A percentile compares a stretch with the other conserved stretches of the same genome.
Conservation (phyloP, 2,113 vertebrate species). For the Colossoma macropomum region DNA sequence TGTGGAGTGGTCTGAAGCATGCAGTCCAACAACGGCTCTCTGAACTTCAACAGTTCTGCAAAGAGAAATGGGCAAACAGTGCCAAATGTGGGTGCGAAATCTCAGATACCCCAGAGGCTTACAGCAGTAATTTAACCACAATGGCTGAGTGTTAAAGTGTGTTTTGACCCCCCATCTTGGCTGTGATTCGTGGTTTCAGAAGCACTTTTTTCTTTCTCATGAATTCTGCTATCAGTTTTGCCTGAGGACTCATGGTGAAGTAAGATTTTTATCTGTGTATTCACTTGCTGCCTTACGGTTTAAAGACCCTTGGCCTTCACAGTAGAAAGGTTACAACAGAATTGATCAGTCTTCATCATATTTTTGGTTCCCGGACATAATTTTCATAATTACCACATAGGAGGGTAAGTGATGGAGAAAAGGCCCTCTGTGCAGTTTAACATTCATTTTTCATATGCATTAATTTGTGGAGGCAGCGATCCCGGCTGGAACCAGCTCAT, state of each 20-base stretch:
- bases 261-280: neutral
- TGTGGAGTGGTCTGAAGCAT: neutral
- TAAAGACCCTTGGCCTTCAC: neutral
- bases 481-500: slow-evolving; percentile 14
- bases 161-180: neutral
- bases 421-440: neutral
- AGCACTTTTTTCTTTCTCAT: neutral
- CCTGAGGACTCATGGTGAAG: neutral
- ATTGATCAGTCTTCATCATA: neutral
- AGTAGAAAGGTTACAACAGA: neutral
- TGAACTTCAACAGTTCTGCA: neutral
- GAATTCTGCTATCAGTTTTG: too few relatives aligned
- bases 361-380: neutral
- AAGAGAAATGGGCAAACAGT: neutral
- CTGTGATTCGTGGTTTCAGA: neutral
- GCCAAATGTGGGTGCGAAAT: neutral
- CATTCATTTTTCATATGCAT: slow-evolving; percentile 22
- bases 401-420: neutral
- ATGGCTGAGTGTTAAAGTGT: neutral
- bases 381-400: neutral
- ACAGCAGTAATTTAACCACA: neutral
- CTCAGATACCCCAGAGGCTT: neutral
- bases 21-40: neutral
- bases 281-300: neutral
- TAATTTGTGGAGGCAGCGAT: slow-evolving; percentile 3